These are phyloP conservation scores for Aplidium turbinatum DNA, from an alignment of 23 tunicate species.

Conservation along the genomic window DNA sequence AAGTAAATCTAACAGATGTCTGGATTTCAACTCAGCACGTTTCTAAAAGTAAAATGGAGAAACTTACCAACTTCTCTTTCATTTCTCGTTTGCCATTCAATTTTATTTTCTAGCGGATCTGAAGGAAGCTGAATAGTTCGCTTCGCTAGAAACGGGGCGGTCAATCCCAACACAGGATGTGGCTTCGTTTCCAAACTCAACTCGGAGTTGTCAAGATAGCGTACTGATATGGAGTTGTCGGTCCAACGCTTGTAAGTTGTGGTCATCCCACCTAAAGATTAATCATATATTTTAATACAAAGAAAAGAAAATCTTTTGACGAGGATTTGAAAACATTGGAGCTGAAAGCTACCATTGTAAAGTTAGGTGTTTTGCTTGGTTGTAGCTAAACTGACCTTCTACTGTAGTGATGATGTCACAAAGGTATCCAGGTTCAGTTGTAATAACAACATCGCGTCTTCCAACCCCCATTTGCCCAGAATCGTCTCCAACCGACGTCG, in stretches of 20 bases:
- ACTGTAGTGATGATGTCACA: constrained; percentile 87
- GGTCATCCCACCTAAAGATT: constrained; percentile 71
- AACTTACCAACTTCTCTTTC: constrained; percentile 70
- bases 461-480: constrained; percentile 65
- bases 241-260: constrained; percentile 82
- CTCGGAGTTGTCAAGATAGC: constrained; percentile 76
- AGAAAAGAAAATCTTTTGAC: too few species aligned
- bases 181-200: constrained; percentile 85
- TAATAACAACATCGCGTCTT: constrained; percentile 66
- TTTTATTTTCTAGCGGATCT: constrained; percentile 83
- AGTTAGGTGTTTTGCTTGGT: too few species aligned
- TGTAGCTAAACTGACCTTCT: constrained; percentile 86
- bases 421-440: constrained; percentile 85
- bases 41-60: too few species aligned
- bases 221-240: constrained; percentile 87
- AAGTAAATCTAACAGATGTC: too few species aligned
- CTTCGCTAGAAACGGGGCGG: constrained; percentile 86
- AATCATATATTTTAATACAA: not conserved
- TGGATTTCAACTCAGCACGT: too few species aligned
- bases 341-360: too few species aligned
- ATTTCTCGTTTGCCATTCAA: constrained; percentile 88
- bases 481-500: constrained; percentile 48
- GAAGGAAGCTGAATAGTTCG: constrained; percentile 77
- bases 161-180: constrained; percentile 74
- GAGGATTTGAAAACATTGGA: too few species aligned